Evolutionary conservation across 2,888 invertebrate species (phyloP).

Genomic region (Pterobdella sp.): DNA sequence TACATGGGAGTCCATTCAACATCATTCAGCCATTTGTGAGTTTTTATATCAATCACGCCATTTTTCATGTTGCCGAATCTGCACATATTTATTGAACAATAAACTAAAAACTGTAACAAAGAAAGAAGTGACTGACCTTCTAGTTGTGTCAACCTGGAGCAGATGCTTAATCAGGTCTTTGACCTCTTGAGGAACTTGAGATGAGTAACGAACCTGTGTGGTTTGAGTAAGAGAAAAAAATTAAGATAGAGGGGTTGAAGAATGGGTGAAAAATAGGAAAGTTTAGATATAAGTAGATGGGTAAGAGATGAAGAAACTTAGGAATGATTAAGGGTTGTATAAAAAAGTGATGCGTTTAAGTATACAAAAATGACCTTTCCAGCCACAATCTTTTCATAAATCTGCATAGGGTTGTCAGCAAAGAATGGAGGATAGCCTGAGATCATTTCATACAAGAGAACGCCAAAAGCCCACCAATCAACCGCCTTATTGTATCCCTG

Average conservation of each 20-base stretch:
- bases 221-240: not conserved
- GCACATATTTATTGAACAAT: not conserved
- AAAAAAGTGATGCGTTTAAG: no score
- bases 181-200: constrained; percentile 13
- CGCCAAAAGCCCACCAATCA: constrained; percentile 92
- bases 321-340: not conserved
- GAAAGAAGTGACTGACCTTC: constrained; percentile 13
- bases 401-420: constrained; percentile 98
- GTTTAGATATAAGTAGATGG: no score
- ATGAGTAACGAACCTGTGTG: constrained; percentile 26
- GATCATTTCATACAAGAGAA: constrained; percentile 53
- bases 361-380: constrained; percentile 88
- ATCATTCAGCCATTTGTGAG: constrained; percentile 28
- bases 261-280: not conserved
- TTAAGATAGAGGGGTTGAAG: not conserved
- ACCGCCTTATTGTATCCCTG: constrained; percentile 90
- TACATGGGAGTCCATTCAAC: constrained; percentile 30
- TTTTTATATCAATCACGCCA: constrained; percentile 28
- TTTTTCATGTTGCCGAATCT: constrained; percentile 28
- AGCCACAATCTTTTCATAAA: constrained; percentile 98
- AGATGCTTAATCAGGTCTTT: constrained; percentile 29
- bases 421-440: constrained; percentile 97
- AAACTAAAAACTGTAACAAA: not conserved
- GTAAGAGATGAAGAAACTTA: no score
- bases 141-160: constrained; percentile 27